Percentiles rank a stretch among this genome's conserved stretches.
Conservation (phyloP, 2,888 invertebrate species). For the Auanema sp. region DNA sequence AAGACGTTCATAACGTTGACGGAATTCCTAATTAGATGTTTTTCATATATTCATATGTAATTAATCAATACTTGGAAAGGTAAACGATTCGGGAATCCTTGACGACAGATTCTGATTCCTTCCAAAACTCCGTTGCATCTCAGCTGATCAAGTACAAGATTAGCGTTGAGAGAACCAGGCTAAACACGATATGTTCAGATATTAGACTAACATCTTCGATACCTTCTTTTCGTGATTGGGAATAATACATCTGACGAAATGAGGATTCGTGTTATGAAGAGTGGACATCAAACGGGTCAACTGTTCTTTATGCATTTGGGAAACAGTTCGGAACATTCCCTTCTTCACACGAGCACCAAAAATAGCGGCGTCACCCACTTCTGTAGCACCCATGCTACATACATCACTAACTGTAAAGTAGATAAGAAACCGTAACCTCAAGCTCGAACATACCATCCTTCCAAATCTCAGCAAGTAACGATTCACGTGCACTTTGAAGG, state of each 20-base stretch:
- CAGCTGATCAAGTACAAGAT: conserved; percentile 94
- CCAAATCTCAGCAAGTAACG: conserved; percentile 95
- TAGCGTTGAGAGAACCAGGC: conserved; percentile 96
- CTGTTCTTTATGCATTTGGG: conserved; percentile 96
- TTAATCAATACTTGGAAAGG: conserved; percentile 73
- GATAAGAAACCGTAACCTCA: too few relatives aligned
- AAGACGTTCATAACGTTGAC: conserved; percentile 88
- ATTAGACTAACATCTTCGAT: not conserved
- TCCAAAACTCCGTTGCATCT: conserved; percentile 98
- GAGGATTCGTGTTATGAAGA: conserved; percentile 91
- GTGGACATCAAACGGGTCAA: conserved; percentile 86
- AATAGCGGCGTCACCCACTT: conserved; percentile 74
- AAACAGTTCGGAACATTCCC: conserved; percentile 94
- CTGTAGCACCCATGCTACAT: conserved; percentile 35
- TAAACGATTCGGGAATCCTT: conserved; percentile 98
- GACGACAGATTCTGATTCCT: conserved; percentile 97
- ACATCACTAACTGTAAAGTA: conserved; percentile 26
- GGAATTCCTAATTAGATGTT: conserved; percentile 86
- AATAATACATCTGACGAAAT: conserved; percentile 99
- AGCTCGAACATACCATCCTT: conserved; percentile 81
- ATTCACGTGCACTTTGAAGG: conserved; percentile 88
- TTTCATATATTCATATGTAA: conserved; percentile 66
- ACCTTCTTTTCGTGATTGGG: conserved; percentile 97
- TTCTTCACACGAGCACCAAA: conserved; percentile 81
- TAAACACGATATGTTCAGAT: conserved; percentile 16